Percentiles rank a stretch among this genome's conserved stretches.
Evolutionary conservation across 2,113 vertebrate genomes (phyloP).

Genomic region (Oceanites oceanicus): DNA sequence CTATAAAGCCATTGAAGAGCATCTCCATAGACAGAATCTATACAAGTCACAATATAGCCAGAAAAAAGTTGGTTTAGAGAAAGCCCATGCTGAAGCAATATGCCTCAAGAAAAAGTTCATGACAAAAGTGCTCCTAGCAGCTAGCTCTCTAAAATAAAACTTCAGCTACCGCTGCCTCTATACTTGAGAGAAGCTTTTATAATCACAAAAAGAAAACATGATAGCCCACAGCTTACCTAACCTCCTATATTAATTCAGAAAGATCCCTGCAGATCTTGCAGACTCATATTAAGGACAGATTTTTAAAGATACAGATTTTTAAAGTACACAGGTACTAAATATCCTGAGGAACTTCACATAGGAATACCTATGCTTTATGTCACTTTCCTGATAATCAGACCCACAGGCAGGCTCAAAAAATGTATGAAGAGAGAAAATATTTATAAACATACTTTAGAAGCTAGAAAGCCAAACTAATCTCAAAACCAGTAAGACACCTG

Average conservation of each 20-base stretch:
- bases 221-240: background rate
- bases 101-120: background rate
- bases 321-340: background rate
- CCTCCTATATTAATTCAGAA: background rate
- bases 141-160: background rate
- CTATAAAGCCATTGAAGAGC: background rate
- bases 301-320: background rate
- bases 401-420: background rate
- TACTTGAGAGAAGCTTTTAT: background rate
- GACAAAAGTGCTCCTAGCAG: background rate
- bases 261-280: background rate
- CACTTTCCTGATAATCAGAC: background rate
- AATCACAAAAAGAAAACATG: background rate
- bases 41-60: background rate
- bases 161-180: background rate
- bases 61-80: background rate
- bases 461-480: background rate
- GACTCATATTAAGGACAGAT: background rate
- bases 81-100: background rate
- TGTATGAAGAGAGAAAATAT: background rate
- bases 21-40: background rate
- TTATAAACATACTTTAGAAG: background rate
- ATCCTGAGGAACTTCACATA: background rate
- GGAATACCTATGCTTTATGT: background rate
- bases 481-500: background rate